phyloP scores from a whole-genome alignment of 2,113 vertebrate genomes.

The Podilymbus podiceps region DNA sequence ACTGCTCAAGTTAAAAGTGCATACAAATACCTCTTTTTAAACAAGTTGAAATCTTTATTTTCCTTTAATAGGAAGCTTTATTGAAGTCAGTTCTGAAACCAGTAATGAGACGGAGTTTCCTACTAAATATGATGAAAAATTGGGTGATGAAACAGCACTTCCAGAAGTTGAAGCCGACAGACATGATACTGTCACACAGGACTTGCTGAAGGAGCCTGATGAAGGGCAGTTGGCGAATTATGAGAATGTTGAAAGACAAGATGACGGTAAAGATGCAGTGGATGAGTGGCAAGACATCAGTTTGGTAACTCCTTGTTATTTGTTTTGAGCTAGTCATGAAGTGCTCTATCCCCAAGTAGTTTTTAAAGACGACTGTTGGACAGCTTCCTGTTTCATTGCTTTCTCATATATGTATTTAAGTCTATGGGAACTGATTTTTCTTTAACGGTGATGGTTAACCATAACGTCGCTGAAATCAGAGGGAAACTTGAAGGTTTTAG shows the following conservation, averaged over 20 bases:
- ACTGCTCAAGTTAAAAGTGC: background rate
- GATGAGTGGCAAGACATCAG: conserved; percentile 86
- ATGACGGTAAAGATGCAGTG: background rate
- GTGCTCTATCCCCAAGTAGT: background rate
- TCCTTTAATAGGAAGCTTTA: conserved; percentile 74
- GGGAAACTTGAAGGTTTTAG: background rate
- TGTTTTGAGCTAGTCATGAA: background rate
- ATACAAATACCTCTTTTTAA: background rate
- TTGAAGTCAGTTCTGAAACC: conserved; percentile 70
- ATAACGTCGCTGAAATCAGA: background rate
- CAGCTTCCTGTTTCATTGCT: background rate
- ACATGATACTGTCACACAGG: background rate
- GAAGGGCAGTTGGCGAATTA: background rate
- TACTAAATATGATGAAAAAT: background rate
- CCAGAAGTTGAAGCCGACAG: background rate
- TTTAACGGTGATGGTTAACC: background rate
- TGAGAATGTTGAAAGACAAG: background rate
- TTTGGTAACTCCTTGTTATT: conserved; percentile 72
- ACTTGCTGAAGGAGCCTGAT: background rate
- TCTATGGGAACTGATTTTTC: background rate
- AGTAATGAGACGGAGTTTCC: background rate
- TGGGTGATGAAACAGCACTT: background rate
- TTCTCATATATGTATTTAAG: background rate
- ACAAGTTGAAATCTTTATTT: background rate
- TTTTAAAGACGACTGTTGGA: background rate